Percentiles rank a stretch among this genome's conserved stretches.
Evolutionary conservation across 2,113 vertebrate genomes (phyloP).

Genomic region (sheep (Ovis aries)): DNA sequence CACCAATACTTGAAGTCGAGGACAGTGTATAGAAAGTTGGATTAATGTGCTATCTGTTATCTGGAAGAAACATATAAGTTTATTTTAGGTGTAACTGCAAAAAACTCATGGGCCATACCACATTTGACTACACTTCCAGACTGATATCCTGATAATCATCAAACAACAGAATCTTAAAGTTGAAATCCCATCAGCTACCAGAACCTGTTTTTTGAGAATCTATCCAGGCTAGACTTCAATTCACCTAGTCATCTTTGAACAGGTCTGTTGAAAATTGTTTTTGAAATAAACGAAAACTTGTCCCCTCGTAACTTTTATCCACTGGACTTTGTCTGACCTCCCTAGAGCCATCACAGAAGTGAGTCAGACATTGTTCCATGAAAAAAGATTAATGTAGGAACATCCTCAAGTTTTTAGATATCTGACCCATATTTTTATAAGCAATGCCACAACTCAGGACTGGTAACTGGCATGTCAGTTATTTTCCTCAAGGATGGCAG

Average conservation of each 20-base stretch:
- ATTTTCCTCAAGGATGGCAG: neutral
- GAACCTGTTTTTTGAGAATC: neutral
- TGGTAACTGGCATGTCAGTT: neutral
- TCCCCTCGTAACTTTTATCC: neutral
- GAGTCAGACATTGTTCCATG: neutral
- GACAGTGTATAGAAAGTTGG: slow-evolving; percentile 98
- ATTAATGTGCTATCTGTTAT: slow-evolving; percentile 97
- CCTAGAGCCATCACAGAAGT: neutral
- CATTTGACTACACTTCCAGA: neutral
- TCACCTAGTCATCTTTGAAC: neutral
- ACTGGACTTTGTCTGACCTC: neutral
- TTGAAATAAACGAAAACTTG: neutral
- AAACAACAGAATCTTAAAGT: neutral
- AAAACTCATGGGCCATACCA: neutral
- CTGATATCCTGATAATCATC: neutral
- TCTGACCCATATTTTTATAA: neutral
- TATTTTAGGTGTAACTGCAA: slow-evolving; percentile 10
- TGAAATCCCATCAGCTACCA: neutral
- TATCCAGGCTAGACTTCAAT: neutral
- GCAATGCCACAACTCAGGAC: neutral
- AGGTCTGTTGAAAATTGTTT: neutral
- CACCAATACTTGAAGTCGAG: slow-evolving; percentile 96
- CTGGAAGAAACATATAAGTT: slow-evolving; percentile 72
- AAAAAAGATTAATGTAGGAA: neutral
- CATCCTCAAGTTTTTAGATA: neutral